Evolutionary conservation across 1,140 invertebrate genomes (phyloP), one percentile per base, ranked within the genome.

Genomic region (Drosophila ercepeae): DNA sequence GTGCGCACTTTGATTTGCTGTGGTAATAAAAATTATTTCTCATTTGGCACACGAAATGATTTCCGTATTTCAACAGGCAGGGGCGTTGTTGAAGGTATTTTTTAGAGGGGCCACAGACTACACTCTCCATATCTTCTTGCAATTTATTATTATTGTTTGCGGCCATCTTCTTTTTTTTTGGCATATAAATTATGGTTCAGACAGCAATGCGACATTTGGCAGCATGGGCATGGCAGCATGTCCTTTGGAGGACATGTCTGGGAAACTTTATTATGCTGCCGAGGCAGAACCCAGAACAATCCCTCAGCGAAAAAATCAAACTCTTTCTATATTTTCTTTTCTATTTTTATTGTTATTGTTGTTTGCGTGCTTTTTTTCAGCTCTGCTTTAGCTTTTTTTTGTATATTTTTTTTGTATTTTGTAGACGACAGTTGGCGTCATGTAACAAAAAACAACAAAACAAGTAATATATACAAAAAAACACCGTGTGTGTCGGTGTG

Each of bases 1-100:
- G 74, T 72, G 78, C 73, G 74, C 69, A 82, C 78, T 82, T 82
- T 82, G 71, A 82, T 82, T 82, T 70, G 74, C 63, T 63, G 55
- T 69, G 78, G 55, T 75, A 68, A 75, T 83, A 83, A 83, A 82
- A 83, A 64, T 72, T 64, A 46, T 61, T 61, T 83, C 71, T 74
- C 71, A 74, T 74, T 74, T 74, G 70, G 70, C 71, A 74, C 59
- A 65, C 71, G 59, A 74, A 74, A 74, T 74, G 51, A 72, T 74
- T 74, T 74, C 70, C 71, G 71, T 74, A 57, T 74, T 70, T 54
- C 48, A 68, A 55, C 44, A 16, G 48, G 16, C 68, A 73, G 21
- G 19, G 69, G 69, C 57, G 70, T 63, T 19, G 58, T 34, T 21
- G 34, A 52, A 49, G 46, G 55, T 51, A 27, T 67, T 45, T 16